Base-by-base conservation (phyloP, 2,888 invertebrate species). In the Andrena bucephala region DNA sequence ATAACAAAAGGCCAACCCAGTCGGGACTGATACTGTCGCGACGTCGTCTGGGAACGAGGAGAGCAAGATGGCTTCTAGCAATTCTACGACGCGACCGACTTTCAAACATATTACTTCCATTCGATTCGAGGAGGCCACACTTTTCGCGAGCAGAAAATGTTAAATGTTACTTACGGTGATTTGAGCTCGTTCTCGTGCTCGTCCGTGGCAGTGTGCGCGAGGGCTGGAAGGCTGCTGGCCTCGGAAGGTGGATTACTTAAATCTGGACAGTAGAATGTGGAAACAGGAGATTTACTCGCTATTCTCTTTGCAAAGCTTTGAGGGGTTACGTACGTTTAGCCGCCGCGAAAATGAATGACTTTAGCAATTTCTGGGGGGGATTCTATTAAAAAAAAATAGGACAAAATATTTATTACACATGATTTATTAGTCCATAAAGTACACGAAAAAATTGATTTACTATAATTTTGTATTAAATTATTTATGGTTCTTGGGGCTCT, bases 171-270 rank as follows among this genome's bases (percentile, higher is more conserved):
- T 92, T 72, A 91, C 92, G 67, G 69, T 42, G 59, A 85, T 60
- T 80, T 81, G 62, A 87, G 62, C 50, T 87, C 87, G 52, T 63
- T 80, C 74, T 90, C 89, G 84, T 90, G 83, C 29, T 89, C 86
- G 63, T 91, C 90, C 52, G 89, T 85, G 69, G 87, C 82, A 13
- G 86, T 85, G 54, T 77, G 88, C 60, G 90, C 85, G 16, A 93
- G 87, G 50, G 87, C 90, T 13, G 93, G 92, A 79, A 93, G 90
- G 70, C 93, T 93, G 78, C 86, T 91, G 3, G 93, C 92, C 83
- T 91, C 91, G 81, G 86, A 91, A 6, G 92, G 92, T 20, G 91
- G 92, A 70, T 84, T 90, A 71, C 91, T 92, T 57, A 92, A 82
- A 85, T 93, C 93, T 93, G 85, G 5, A 82, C 54, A 54, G 13